Percentiles rank a stretch among this genome's conserved stretches.
phyloP scores from a whole-genome alignment of 1,140 invertebrate species.

The Bilobella aurantiaca region DNA sequence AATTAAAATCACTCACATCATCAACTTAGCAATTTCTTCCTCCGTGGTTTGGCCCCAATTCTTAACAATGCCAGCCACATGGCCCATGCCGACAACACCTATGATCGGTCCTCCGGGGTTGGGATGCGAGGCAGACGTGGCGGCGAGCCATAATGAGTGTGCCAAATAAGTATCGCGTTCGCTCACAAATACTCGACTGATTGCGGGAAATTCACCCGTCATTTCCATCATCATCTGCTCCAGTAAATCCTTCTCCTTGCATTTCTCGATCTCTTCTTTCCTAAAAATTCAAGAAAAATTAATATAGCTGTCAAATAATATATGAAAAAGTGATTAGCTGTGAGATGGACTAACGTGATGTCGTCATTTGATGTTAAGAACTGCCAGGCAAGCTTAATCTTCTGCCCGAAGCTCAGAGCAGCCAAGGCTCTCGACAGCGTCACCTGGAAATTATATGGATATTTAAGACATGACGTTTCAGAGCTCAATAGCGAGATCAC shows the following conservation, averaged over 20 bases:
- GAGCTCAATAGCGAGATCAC: too few relatives aligned
- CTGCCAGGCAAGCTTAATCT: slow-evolving; percentile 69
- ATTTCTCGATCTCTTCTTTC: slow-evolving; percentile 83
- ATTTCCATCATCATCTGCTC: slow-evolving; percentile 83
- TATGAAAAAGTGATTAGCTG: too few relatives aligned
- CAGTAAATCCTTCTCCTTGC: slow-evolving; percentile 79
- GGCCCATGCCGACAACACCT: slow-evolving; percentile 89
- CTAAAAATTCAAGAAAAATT: slow-evolving; percentile 41
- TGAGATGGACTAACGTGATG: slow-evolving; percentile 54
- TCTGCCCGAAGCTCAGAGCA: slow-evolving; percentile 76
- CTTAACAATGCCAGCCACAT: slow-evolving; percentile 70
- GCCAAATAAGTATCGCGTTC: slow-evolving; percentile 87
- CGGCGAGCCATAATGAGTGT: slow-evolving; percentile 70
- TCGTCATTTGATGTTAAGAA: slow-evolving; percentile 58
- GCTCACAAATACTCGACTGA: slow-evolving; percentile 81
- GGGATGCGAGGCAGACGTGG: slow-evolving; percentile 59
- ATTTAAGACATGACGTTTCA: too few relatives aligned
- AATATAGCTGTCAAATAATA: too few relatives aligned
- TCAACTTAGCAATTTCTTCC: slow-evolving; percentile 40
- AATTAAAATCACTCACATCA: too few relatives aligned
- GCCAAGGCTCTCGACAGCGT: slow-evolving; percentile 76
- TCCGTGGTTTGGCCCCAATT: slow-evolving; percentile 66
- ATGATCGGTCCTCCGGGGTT: slow-evolving; percentile 71
- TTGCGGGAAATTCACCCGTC: slow-evolving; percentile 78
- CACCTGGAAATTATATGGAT: slow-evolving; percentile 58